phyloP scores from a whole-genome alignment of 2,888 invertebrate genomes.

The Drosophila paranaensis region DNA sequence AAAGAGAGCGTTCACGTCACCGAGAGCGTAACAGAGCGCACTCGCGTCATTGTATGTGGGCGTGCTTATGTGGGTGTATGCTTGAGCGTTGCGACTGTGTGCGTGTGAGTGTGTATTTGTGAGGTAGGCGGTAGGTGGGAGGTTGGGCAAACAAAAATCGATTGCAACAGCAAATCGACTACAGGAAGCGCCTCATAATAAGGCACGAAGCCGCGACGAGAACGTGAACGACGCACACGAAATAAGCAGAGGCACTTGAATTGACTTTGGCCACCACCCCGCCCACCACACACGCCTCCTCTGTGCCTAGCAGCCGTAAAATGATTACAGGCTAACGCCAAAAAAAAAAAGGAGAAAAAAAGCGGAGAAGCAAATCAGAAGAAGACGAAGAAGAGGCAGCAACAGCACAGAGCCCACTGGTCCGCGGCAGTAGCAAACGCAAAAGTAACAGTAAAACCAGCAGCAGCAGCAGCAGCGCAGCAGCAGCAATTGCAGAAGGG shows the following conservation, averaged over 20 bases:
- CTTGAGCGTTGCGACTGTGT: background rate
- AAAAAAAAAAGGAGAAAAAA: constrained; percentile 30
- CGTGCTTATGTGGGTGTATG: constrained; percentile 25
- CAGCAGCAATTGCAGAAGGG: background rate
- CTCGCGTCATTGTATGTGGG: constrained; percentile 55
- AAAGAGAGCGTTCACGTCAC: constrained; percentile 14
- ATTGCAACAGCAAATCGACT: constrained; percentile 63
- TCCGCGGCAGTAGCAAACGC: constrained; percentile 21
- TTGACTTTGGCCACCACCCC: constrained; percentile 67
- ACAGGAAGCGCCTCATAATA: constrained; percentile 59
- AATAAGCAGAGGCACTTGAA: constrained; percentile 63
- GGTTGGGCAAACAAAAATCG: constrained; percentile 60
- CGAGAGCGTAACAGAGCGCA: constrained; percentile 15
- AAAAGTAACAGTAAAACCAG: constrained; percentile 3
- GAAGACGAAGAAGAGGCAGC: constrained; percentile 10
- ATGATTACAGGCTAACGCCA: constrained; percentile 74
- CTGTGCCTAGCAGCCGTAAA: constrained; percentile 49
- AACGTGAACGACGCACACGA: constrained; percentile 54
- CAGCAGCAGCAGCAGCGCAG: constrained; percentile 4
- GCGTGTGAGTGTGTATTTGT: constrained; percentile 12
- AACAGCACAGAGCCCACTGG: constrained; percentile 25
- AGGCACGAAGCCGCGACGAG: constrained; percentile 51
- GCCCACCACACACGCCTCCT: background rate
- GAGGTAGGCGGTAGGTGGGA: constrained; percentile 29
- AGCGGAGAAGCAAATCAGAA: constrained; percentile 41